These are phyloP conservation scores for Eledona agricola DNA, from an alignment of 2,888 invertebrate genomes.

Conservation along the genomic window DNA sequence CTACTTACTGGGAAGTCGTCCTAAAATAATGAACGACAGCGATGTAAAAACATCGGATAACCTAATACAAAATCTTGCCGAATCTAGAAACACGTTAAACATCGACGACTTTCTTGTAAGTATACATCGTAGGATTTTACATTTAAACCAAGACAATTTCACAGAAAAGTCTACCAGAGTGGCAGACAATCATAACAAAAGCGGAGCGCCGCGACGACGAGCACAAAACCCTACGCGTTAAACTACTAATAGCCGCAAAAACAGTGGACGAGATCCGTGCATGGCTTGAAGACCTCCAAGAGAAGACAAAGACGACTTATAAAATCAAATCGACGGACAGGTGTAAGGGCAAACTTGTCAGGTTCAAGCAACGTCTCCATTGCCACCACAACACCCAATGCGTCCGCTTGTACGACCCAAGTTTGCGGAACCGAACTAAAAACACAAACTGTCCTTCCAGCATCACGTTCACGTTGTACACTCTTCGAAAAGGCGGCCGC, in stretches of 20 bases:
- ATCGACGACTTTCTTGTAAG: too few relatives aligned
- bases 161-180: too few relatives aligned
- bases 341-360: slow-evolving; percentile 14
- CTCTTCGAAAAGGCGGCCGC: slow-evolving; percentile 15
- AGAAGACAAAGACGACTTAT: slow-evolving; percentile 11
- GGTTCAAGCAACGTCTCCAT: slow-evolving; percentile 29
- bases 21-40: too few relatives aligned
- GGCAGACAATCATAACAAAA: too few relatives aligned
- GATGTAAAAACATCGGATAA: too few relatives aligned
- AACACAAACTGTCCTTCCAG: slow-evolving; percentile 37
- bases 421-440: slow-evolving; percentile 18
- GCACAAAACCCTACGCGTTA: too few relatives aligned
- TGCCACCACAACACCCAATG: slow-evolving; percentile 34
- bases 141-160: too few relatives aligned
- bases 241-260: slow-evolving; percentile 7
- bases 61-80: too few relatives aligned
- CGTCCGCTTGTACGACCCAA: slow-evolving; percentile 13
- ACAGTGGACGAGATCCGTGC: slow-evolving; percentile 11
- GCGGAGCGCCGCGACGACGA: too few relatives aligned
- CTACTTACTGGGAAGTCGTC: too few relatives aligned
- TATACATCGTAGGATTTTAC: too few relatives aligned
- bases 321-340: slow-evolving; percentile 20
- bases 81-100: too few relatives aligned
- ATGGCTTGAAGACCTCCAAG: slow-evolving; percentile 19
- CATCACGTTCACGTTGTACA: slow-evolving; percentile 22